phyloP scores from a whole-genome alignment of 1,140 invertebrate species.

The Macrostomum lignano region DNA sequence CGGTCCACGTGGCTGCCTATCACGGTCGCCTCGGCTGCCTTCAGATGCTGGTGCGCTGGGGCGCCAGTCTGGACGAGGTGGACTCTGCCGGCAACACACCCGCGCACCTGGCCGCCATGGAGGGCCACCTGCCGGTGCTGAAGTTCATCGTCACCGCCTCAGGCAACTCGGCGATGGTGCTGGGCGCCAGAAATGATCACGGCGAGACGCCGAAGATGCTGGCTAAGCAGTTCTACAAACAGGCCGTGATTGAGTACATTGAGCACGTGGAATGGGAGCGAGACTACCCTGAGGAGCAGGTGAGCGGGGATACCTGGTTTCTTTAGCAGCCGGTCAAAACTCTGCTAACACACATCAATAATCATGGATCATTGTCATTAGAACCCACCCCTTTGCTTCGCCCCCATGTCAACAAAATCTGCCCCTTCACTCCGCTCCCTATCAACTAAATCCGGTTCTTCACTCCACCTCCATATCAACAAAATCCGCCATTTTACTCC shows the following conservation, averaged over 20 bases:
- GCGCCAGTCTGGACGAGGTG: slow-evolving; percentile 18
- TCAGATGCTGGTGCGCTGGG: slow-evolving; percentile 23
- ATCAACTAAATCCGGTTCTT: too few species aligned
- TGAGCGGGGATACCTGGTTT: too few species aligned
- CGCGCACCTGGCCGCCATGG: slow-evolving; percentile 23
- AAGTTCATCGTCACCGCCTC: slow-evolving; percentile 23
- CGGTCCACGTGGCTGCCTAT: slow-evolving; percentile 24
- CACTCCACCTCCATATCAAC: too few species aligned
- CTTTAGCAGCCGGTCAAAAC: too few species aligned
- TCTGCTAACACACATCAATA: too few species aligned
- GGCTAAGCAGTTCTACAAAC: slow-evolving; percentile 27
- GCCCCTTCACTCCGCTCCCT: too few species aligned
- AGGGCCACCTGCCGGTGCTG: slow-evolving; percentile 25
- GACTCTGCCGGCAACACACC: slow-evolving; percentile 26
- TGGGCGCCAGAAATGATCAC: slow-evolving; percentile 24
- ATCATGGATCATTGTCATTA: too few species aligned
- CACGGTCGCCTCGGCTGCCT: slow-evolving; percentile 26
- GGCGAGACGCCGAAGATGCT: slow-evolving; percentile 26
- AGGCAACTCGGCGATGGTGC: slow-evolving; percentile 13
- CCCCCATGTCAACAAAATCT: too few species aligned
- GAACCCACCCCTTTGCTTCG: too few species aligned
- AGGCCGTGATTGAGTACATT: slow-evolving; percentile 23
- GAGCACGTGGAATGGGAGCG: slow-evolving; percentile 23
- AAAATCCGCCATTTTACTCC: too few species aligned
- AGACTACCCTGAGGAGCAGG: slow-evolving; percentile 23